Conservation (phyloP, 2,888 invertebrate species). For the Cephus rjabovi region DNA sequence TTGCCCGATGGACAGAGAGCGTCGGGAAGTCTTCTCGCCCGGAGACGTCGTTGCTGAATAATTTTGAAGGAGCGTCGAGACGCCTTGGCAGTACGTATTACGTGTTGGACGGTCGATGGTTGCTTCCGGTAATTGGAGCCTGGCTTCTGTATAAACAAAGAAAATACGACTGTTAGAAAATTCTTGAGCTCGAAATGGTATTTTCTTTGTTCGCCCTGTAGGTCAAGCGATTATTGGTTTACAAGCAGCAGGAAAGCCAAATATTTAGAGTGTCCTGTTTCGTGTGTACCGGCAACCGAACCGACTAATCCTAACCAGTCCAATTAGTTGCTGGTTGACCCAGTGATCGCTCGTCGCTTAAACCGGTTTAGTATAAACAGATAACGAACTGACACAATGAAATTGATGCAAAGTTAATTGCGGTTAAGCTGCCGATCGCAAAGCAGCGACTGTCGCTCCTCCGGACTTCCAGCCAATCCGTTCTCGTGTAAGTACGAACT, state of each 20-base stretch:
- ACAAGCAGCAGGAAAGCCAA: not conserved
- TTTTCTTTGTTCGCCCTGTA: not conserved
- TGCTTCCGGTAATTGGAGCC: not conserved
- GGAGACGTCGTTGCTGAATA: not conserved
- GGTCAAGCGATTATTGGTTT: not conserved
- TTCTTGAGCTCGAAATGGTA: not conserved
- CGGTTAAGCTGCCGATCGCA: not conserved
- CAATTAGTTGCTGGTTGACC: conserved; percentile 40
- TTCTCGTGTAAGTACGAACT: not conserved
- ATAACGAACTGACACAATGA: conserved; percentile 41
- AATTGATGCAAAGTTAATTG: conserved; percentile 39
- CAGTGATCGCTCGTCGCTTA: conserved; percentile 29
- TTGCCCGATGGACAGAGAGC: not conserved
- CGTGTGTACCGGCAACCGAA: not conserved
- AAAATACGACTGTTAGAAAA: not conserved
- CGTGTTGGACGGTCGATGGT: not conserved
- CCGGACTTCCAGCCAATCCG: not conserved
- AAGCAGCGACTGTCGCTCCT: not conserved
- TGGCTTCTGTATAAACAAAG: not conserved
- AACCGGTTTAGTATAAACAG: conserved; percentile 42
- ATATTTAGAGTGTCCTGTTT: not conserved
- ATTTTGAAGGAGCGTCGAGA: not conserved
- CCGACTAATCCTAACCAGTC: conserved; percentile 33
- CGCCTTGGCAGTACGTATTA: not conserved
- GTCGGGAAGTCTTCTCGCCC: not conserved